Conservation (phyloP, 2,113 vertebrate species). For the Thunnus maccoyii region DNA sequence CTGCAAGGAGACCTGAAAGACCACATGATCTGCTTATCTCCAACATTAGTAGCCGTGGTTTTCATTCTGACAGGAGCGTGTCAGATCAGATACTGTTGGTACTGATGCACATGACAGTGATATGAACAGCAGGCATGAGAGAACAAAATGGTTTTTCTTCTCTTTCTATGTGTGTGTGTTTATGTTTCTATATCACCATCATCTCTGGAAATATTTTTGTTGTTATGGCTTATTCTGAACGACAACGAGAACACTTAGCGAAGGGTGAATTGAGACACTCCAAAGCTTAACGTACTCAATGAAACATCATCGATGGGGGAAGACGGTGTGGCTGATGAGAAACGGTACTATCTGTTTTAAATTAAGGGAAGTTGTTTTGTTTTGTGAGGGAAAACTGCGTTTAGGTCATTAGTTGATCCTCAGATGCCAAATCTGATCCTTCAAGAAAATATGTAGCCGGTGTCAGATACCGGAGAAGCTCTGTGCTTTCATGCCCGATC, state of each 20-base stretch:
- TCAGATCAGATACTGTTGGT: constrained; percentile 1
- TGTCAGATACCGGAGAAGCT: not conserved
- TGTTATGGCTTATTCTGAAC: too few relatives aligned
- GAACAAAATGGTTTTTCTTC: not conserved
- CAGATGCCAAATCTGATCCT: not conserved
- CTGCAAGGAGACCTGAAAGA: constrained; percentile 18
- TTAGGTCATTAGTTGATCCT: not conserved
- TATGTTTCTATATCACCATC: not conserved
- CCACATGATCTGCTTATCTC: constrained; percentile 1
- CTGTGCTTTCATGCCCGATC: not conserved
- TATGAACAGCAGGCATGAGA: not conserved
- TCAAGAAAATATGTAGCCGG: too few relatives aligned
- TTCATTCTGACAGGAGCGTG: not conserved
- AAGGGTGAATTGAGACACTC: not conserved
- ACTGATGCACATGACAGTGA: not conserved
- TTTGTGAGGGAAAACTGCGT: not conserved
- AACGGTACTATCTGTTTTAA: not conserved
- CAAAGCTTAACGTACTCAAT: not conserved
- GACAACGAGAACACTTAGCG: too few relatives aligned
- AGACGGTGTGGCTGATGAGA: too few relatives aligned
- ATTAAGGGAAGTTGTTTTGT: not conserved
- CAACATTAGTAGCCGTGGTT: not conserved
- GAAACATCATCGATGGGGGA: not conserved
- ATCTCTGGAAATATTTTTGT: not conserved
- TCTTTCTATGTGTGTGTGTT: not conserved